Evolutionary conservation across 1,140 invertebrate species (phyloP).

Genomic region (Planococcus citri): DNA sequence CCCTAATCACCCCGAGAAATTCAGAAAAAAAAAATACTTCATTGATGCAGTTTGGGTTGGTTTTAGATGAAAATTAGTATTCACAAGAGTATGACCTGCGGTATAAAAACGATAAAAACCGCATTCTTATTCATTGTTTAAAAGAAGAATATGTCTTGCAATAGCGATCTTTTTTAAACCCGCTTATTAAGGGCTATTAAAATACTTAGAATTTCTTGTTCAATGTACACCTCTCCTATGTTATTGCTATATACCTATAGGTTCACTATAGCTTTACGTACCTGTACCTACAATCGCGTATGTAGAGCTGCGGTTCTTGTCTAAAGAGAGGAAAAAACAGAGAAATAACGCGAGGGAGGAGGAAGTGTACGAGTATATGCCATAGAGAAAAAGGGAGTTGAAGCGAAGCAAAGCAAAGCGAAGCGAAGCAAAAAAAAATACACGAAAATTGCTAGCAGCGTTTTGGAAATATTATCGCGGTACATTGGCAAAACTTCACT

Average conservation of each 20-base stretch:
- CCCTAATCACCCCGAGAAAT: neutral
- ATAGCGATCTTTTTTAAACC: neutral
- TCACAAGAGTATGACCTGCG: neutral
- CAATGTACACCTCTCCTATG: neutral
- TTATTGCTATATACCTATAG: too few relatives aligned
- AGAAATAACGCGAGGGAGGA: too few relatives aligned
- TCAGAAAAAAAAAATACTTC: neutral
- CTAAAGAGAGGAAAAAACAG: too few relatives aligned
- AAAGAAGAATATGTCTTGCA: neutral
- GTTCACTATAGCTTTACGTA: too few relatives aligned
- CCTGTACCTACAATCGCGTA: too few relatives aligned
- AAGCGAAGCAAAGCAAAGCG: too few relatives aligned
- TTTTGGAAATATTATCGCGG: neutral
- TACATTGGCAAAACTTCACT: neutral
- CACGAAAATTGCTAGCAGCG: neutral
- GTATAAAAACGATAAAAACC: neutral
- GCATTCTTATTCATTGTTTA: neutral
- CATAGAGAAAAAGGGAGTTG: neutral
- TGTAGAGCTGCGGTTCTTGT: too few relatives aligned
- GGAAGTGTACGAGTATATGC: too few relatives aligned
- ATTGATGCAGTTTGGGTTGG: neutral
- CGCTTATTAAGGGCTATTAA: slow-evolving; percentile 6
- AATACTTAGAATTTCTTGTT: slow-evolving; percentile 4
- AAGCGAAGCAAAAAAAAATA: neutral
- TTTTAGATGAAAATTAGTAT: neutral